These are phyloP conservation scores for Thripadectes ignobilis DNA, from an alignment of 2,797 vertebrate species.

Conservation along the genomic window DNA sequence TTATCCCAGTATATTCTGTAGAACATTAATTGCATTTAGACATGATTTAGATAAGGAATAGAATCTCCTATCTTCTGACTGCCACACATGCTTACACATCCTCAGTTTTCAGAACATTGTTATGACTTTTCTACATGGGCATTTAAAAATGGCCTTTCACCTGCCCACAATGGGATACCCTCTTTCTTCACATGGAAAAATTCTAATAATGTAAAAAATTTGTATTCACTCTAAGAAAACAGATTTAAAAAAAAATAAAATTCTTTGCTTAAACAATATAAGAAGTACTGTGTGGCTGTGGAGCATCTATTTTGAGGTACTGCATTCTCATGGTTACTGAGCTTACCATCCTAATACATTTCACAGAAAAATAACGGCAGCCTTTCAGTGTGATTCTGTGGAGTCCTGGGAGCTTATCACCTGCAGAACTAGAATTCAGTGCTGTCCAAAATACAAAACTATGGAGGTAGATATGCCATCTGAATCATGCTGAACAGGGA, in stretches of 20 bases:
- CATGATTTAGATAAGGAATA: constrained; percentile 17
- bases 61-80: not conserved
- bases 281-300: rapidly evolving
- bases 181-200: not conserved
- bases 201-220: not conserved
- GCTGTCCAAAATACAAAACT: not conserved
- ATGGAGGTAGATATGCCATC: not conserved
- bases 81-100: rapidly evolving
- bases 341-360: not conserved
- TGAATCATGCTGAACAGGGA: not conserved
- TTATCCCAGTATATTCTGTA: not conserved
- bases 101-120: not conserved
- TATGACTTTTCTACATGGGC: not conserved
- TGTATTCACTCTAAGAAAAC: not conserved
- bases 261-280: not conserved
- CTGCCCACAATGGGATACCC: rapidly evolving
- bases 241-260: no score
- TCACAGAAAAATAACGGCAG: not conserved
- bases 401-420: not conserved
- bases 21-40: not conserved
- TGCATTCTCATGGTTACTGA: not conserved
- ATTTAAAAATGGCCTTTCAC: not conserved
- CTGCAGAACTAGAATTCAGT: not conserved
- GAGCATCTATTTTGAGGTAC: not conserved
- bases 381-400: not conserved